phyloP scores from a whole-genome alignment of 1,140 invertebrate species.

The Ladona fulva region DNA sequence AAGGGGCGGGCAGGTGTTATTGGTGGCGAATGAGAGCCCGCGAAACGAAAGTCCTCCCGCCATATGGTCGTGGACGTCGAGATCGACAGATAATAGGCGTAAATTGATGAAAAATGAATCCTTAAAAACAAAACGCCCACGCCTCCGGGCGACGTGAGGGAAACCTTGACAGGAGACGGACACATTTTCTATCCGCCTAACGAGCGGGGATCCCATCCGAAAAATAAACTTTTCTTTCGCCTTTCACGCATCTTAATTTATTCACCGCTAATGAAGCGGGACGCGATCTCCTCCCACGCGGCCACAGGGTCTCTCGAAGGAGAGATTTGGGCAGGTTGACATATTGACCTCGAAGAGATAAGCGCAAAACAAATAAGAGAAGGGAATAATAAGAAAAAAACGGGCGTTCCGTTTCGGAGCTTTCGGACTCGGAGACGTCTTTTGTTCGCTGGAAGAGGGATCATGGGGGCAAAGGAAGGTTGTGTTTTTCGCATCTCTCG shows the following conservation, averaged over 20 bases:
- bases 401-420: neutral
- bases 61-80: neutral
- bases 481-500: neutral
- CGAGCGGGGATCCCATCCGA: neutral
- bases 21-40: no score
- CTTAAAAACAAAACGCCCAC: neutral
- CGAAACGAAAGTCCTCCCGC: no score
- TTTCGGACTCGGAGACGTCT: neutral
- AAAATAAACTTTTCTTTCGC: no score
- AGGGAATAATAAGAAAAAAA: neutral
- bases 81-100: neutral
- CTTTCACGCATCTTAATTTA: neutral
- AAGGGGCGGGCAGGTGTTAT: no score
- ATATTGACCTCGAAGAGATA: conserved; percentile 1
- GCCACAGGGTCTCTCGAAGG: neutral
- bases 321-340: neutral
- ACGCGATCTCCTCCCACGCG: neutral
- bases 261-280: neutral
- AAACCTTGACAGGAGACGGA: neutral
- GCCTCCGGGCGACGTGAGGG: neutral
- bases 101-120: conserved; percentile 10
- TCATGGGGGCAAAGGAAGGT: neutral
- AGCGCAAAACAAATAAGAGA: neutral
- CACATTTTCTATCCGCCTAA: neutral
- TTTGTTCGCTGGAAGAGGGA: neutral